Percentiles rank a stretch among this genome's conserved stretches.
Evolutionary conservation across 2,797 vertebrate species (phyloP).

Genomic region (Lepus townsendii): DNA sequence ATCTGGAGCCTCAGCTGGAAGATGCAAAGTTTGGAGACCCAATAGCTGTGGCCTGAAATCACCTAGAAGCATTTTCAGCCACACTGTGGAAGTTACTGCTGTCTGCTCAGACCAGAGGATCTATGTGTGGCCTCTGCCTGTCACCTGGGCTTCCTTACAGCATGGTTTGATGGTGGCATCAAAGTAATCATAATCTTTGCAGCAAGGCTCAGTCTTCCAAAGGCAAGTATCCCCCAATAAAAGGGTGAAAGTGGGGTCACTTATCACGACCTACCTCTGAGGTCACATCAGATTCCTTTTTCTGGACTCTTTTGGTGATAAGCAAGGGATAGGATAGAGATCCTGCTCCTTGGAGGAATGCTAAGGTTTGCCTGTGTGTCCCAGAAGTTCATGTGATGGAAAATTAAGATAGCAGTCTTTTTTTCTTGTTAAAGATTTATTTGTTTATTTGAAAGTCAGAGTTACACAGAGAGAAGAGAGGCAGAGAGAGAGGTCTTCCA

Average conservation of each 20-base stretch:
- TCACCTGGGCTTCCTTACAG: neutral
- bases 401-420: neutral
- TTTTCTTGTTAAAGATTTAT: too few relatives aligned
- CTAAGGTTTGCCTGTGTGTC: neutral
- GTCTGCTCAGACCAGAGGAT: neutral
- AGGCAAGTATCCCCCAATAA: neutral
- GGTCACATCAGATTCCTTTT: neutral
- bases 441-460: too few relatives aligned
- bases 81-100: neutral
- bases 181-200: neutral
- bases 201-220: neutral
- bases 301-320: neutral
- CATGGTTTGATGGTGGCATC: neutral
- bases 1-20: neutral
- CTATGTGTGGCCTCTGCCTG: neutral
- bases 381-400: neutral
- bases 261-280: neutral
- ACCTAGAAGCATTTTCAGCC: neutral
- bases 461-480: too few relatives aligned
- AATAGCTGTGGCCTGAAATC: neutral
- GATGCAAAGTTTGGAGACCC: neutral
- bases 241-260: neutral
- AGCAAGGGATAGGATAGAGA: neutral
- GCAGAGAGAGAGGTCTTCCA: too few relatives aligned
- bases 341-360: neutral